phyloP scores from a whole-genome alignment of 2,797 vertebrate species.

The Sorex maritimensis region DNA sequence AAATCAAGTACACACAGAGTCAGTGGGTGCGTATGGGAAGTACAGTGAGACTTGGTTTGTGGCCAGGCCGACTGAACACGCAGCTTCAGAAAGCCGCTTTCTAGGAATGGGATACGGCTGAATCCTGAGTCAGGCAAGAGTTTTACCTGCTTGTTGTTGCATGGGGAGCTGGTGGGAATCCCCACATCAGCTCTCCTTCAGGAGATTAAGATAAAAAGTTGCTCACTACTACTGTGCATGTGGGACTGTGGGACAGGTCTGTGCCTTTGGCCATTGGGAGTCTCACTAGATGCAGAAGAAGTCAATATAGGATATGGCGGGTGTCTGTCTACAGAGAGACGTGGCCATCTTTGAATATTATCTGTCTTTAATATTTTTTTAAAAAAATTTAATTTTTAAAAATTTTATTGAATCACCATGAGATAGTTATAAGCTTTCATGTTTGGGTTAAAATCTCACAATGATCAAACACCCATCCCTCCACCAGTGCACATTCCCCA shows the following conservation, averaged over 20 bases:
- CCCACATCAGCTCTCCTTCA: not conserved
- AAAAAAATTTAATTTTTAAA: too few species aligned
- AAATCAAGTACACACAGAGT: not conserved
- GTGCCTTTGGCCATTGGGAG: not conserved
- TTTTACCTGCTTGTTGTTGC: not conserved
- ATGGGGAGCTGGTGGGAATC: not conserved
- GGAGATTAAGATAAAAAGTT: not conserved
- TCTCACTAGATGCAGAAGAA: not conserved
- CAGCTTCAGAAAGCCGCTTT: not conserved
- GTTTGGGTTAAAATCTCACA: too few species aligned
- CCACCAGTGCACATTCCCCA: too few species aligned
- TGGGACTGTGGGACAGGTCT: too few species aligned
- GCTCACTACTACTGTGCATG: not conserved
- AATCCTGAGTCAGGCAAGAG: fast-evolving
- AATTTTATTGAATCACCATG: too few species aligned
- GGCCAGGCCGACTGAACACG: not conserved
- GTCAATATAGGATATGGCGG: too few species aligned
- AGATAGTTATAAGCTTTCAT: too few species aligned
- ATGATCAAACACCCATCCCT: too few species aligned
- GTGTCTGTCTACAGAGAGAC: not conserved
- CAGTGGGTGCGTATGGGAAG: fast-evolving
- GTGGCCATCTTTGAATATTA: not conserved
- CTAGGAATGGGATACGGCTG: not conserved
- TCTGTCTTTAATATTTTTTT: too few species aligned
- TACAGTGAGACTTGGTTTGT: fast-evolving